Percentiles rank a stretch among this genome's conserved stretches.
Conservation (phyloP, 64 coral and sea anemone genomes). For the Dendrophyllia cribrosa region DNA sequence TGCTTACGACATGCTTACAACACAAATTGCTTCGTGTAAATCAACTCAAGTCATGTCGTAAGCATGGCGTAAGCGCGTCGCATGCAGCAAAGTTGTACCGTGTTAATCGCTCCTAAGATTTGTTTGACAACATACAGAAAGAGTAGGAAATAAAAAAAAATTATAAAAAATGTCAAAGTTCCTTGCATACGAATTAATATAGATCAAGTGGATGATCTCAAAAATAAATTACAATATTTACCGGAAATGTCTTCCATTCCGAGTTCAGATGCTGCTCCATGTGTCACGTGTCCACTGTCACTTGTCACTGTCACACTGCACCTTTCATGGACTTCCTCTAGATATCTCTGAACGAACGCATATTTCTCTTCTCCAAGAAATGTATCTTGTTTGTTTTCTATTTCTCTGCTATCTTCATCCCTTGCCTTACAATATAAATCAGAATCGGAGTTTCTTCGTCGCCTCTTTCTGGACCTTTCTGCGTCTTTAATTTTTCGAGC, state of each 20-base stretch:
- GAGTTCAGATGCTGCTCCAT: not conserved
- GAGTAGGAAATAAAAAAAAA: too few relatives aligned
- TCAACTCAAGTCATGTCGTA: too few relatives aligned
- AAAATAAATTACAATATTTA: not conserved
- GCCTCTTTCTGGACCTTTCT: not conserved
- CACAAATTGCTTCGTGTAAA: too few relatives aligned
- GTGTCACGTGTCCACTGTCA: not conserved
- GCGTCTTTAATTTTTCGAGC: too few relatives aligned
- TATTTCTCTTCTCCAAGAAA: not conserved
- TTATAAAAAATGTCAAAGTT: too few relatives aligned
- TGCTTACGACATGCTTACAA: too few relatives aligned
- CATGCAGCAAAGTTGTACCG: too few relatives aligned
- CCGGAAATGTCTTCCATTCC: not conserved
- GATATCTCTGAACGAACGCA: not conserved
- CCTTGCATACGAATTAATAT: too few relatives aligned
- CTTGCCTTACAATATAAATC: not conserved
- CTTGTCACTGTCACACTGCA: not conserved
- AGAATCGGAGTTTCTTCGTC: slow-evolving; percentile 8
- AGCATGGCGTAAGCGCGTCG: too few relatives aligned
- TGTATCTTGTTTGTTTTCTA: not conserved
- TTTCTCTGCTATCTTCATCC: not conserved
- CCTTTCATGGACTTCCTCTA: not conserved
- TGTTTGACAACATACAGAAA: too few relatives aligned
- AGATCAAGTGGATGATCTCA: too few relatives aligned
- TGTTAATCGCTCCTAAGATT: too few relatives aligned